Evolutionary conservation across 1,140 invertebrate genomes (phyloP).

Genomic region (Drosophila lini): DNA sequence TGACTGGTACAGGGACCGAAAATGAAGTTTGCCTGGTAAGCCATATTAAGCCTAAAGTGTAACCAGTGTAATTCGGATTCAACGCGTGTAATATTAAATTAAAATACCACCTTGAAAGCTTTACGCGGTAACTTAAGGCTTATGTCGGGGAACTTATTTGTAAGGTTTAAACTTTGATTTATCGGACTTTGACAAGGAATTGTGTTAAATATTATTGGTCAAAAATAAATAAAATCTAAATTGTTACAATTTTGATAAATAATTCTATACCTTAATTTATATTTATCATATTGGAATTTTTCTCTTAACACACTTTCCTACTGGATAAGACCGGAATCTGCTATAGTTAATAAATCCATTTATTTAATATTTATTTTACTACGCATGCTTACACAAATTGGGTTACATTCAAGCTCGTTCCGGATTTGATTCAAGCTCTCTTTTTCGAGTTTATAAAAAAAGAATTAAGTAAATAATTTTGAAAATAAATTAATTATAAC

Average conservation of each 20-base stretch:
- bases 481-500: too few species aligned
- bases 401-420: not conserved
- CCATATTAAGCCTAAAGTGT: conserved; percentile 36
- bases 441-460: not conserved
- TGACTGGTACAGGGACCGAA: conserved; percentile 26
- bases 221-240: too few species aligned
- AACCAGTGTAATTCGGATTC: conserved; percentile 43
- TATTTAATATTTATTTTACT: not conserved
- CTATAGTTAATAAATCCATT: not conserved
- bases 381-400: conserved; percentile 4
- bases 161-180: not conserved
- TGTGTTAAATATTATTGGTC: too few species aligned
- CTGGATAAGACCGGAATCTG: not conserved
- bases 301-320: not conserved
- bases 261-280: too few species aligned
- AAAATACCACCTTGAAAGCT: conserved; percentile 17
- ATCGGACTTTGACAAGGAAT: too few species aligned
- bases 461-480: not conserved
- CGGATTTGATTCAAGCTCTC: not conserved
- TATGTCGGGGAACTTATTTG: not conserved
- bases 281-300: too few species aligned
- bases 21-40: conserved; percentile 33
- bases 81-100: conserved; percentile 35
- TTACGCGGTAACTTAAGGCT: not conserved
- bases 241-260: too few species aligned